These are phyloP conservation scores for Synergus gifuensis DNA, from an alignment of 2,888 invertebrate genomes.

Conservation along the genomic window DNA sequence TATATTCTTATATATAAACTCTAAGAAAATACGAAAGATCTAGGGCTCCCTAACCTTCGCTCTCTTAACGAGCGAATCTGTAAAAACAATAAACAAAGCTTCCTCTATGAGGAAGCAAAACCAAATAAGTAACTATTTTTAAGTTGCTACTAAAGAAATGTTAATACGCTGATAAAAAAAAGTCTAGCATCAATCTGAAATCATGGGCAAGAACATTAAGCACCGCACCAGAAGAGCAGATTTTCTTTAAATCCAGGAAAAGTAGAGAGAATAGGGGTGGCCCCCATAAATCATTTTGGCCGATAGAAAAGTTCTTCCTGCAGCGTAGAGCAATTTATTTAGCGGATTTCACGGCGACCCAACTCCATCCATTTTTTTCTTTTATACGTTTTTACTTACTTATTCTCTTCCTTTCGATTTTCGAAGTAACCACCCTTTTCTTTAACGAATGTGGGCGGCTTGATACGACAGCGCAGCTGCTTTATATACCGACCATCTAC, in stretches of 20 bases:
- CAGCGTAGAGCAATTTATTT: slow-evolving; percentile 43
- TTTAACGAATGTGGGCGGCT: slow-evolving; percentile 14
- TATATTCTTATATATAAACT: not conserved
- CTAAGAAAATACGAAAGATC: no score
- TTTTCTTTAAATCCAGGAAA: slow-evolving; percentile 37
- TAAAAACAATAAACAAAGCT: no score
- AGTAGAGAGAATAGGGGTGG: slow-evolving; percentile 24
- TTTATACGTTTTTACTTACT: not conserved
- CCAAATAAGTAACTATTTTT: no score
- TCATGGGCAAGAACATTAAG: slow-evolving; percentile 7
- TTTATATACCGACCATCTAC: slow-evolving; percentile 41
- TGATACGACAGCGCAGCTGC: not conserved
- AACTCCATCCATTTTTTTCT: slow-evolving; percentile 16
- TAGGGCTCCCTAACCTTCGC: no score
- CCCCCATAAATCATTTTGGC: slow-evolving; percentile 59
- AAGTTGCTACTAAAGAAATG: no score
- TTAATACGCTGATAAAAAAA: not conserved
- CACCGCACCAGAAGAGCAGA: not conserved
- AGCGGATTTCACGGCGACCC: slow-evolving; percentile 43
- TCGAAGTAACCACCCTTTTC: slow-evolving; percentile 14
- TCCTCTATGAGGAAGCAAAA: no score
- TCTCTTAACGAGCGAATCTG: no score
- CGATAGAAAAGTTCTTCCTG: slow-evolving; percentile 53
- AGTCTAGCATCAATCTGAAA: not conserved
- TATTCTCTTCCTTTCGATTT: slow-evolving; percentile 19